Percentiles rank a stretch among this genome's conserved stretches.
phyloP scores from a whole-genome alignment of 2,797 vertebrate species.

The Acanthurus lineatus region DNA sequence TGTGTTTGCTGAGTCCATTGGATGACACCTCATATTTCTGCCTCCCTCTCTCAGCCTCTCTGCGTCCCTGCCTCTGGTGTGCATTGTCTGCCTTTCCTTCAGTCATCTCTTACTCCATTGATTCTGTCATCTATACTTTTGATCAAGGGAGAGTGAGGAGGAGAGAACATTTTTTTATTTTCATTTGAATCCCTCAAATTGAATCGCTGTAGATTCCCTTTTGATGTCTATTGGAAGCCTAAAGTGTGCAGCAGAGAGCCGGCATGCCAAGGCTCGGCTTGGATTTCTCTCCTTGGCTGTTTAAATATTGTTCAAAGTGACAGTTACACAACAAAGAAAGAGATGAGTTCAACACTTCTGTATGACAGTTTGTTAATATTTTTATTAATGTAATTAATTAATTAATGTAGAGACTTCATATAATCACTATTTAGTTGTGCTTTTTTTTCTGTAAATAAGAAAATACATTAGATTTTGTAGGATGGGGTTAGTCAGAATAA shows the following conservation, averaged over 20 bases:
- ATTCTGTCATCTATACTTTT: background rate
- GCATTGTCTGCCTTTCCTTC: background rate
- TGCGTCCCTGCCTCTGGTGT: background rate
- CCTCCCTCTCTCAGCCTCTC: background rate
- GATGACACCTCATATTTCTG: conserved; percentile 33
- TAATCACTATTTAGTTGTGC: no score
- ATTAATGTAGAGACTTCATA: no score
- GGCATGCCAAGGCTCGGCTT: background rate
- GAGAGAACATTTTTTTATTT: background rate
- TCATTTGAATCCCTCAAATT: no score
- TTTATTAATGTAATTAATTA: background rate
- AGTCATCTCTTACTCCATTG: background rate
- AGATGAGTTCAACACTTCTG: background rate
- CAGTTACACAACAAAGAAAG: background rate
- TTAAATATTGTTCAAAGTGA: background rate
- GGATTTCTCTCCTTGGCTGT: background rate
- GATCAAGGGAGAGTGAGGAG: background rate
- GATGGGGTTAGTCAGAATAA: no score
- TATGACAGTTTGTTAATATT: no score
- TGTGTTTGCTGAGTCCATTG: conserved; percentile 42
- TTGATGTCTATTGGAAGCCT: no score
- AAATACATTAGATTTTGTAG: background rate
- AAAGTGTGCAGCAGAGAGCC: background rate
- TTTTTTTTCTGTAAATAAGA: background rate
- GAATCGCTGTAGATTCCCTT: no score